A percentile compares a stretch with the other conserved stretches of the same genome.
These are phyloP conservation scores for Monopis laevigella DNA, from an alignment of 2,888 invertebrate genomes.

Conservation along the genomic window DNA sequence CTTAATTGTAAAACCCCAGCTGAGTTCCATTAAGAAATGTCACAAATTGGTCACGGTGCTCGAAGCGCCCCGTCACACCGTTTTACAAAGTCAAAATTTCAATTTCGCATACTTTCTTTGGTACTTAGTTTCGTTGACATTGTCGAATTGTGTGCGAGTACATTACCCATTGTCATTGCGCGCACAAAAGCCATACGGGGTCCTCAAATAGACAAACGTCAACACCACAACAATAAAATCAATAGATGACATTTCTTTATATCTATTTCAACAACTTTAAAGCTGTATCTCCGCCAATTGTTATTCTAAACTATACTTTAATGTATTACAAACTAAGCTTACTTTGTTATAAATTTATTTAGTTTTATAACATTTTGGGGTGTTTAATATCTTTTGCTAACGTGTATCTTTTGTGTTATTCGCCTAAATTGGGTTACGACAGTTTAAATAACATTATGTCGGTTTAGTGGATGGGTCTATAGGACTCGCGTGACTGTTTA, in stretches of 20 bases:
- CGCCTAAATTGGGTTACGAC: constrained; percentile 50
- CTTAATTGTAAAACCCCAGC: constrained; percentile 28
- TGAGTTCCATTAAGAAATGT: constrained; percentile 37
- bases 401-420: constrained; percentile 6
- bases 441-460: constrained; percentile 37
- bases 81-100: constrained; percentile 61
- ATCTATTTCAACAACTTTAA: neutral
- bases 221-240: constrained; percentile 1
- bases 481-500: neutral
- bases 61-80: constrained; percentile 55
- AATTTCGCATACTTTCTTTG: constrained; percentile 31
- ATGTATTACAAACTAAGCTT: neutral
- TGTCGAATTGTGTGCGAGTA: neutral
- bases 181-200: neutral
- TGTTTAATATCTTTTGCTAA: neutral
- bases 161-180: constrained; percentile 1
- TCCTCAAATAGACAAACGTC: constrained; percentile 2
- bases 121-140: constrained; percentile 60
- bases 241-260: neutral
- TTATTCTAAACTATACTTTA: neutral
- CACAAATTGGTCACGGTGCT: constrained; percentile 36
- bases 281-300: neutral
- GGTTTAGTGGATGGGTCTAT: constrained; percentile 17
- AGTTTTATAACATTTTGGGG: neutral
- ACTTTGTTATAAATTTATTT: neutral